phyloP scores from a whole-genome alignment of 2,797 vertebrate species.

The Lycodopsis pacificus region DNA sequence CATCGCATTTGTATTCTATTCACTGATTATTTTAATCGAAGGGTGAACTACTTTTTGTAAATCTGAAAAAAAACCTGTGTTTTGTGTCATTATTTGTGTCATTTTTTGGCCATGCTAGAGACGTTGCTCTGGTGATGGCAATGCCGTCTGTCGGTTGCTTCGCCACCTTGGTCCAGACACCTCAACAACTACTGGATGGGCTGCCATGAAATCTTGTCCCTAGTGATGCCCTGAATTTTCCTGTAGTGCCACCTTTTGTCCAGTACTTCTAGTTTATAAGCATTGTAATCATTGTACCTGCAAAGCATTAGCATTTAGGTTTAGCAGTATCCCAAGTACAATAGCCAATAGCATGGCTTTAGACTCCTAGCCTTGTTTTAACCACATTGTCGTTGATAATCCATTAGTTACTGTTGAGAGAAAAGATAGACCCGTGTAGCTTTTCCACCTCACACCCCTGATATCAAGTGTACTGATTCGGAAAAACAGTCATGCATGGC shows the following conservation, averaged over 20 bases:
- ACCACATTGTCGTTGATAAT: not conserved
- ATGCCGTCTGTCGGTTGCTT: not conserved
- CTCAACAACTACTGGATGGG: not conserved
- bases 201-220: not conserved
- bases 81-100: conserved; percentile 22
- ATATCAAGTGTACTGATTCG: conserved; percentile 38
- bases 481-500: conserved; percentile 49
- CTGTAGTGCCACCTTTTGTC: not conserved
- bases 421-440: conserved; percentile 16
- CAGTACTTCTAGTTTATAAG: not conserved
- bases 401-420: not conserved
- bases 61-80: conserved; percentile 1
- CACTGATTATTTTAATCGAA: conserved; percentile 7
- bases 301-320: not conserved
- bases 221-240: not conserved
- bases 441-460: conserved; percentile 9
- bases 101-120: not conserved
- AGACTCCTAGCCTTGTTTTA: not conserved
- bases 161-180: not conserved
- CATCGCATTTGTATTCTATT: conserved; percentile 51
- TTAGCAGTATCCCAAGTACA: not conserved
- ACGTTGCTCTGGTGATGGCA: not conserved
- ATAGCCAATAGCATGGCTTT: not conserved
- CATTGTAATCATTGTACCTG: not conserved
- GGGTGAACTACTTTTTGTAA: conserved; percentile 13